Evolutionary conservation across 1,140 invertebrate genomes (phyloP).

Genomic region (Leptinotarsa lineolata): DNA sequence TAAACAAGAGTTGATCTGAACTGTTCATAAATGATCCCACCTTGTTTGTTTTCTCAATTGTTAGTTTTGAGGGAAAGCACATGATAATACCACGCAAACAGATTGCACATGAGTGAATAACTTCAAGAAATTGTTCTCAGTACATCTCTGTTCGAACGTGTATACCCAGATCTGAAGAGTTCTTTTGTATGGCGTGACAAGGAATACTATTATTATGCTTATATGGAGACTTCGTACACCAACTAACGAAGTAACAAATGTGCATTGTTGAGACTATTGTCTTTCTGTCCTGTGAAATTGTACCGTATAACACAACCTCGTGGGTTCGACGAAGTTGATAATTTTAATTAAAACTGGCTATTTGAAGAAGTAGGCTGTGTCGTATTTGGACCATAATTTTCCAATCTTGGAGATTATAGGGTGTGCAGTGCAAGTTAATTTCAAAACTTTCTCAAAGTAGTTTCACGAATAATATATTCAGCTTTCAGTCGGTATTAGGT

Average conservation of each 20-base stretch:
- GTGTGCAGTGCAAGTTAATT: too few relatives aligned
- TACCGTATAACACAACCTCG: not conserved
- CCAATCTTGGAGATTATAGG: too few relatives aligned
- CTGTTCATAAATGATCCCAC: too few relatives aligned
- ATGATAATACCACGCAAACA: too few relatives aligned
- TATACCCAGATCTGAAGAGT: not conserved
- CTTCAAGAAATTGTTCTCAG: not conserved
- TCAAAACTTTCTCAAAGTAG: too few relatives aligned
- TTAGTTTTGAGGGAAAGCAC: too few relatives aligned
- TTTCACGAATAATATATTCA: too few relatives aligned
- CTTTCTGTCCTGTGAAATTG: not conserved
- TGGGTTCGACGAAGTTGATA: not conserved
- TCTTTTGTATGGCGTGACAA: slow-evolving; percentile 3
- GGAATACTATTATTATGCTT: not conserved
- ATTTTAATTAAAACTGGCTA: not conserved
- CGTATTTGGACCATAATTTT: not conserved
- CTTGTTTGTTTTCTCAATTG: too few relatives aligned
- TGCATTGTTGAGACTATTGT: not conserved
- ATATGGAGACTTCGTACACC: not conserved
- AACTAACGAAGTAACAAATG: slow-evolving; percentile 3
- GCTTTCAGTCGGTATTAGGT: too few relatives aligned
- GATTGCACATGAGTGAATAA: too few relatives aligned
- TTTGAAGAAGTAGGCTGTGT: not conserved
- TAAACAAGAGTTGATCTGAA: too few relatives aligned
- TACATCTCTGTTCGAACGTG: not conserved